Percentiles rank a stretch among this genome's conserved stretches.
phyloP scores from a whole-genome alignment of 1,140 invertebrate species.

The Nylanderia fulva region DNA sequence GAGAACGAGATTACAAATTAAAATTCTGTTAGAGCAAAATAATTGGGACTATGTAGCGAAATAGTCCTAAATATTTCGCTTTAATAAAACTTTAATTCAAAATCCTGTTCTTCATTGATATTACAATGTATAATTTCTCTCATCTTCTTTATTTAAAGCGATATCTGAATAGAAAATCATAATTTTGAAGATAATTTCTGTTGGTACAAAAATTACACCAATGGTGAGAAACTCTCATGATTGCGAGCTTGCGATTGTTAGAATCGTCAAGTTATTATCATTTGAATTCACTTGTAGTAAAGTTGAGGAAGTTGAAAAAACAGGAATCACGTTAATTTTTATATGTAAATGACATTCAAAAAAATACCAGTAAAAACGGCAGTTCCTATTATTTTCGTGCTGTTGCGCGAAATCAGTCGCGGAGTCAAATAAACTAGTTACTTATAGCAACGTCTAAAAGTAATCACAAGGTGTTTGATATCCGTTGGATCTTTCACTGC shows the following conservation, averaged over 20 bases:
- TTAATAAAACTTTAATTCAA: not conserved
- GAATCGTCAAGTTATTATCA: not conserved
- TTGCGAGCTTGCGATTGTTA: not conserved
- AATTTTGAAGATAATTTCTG: constrained; percentile 6
- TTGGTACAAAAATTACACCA: not conserved
- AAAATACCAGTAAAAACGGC: constrained; percentile 19
- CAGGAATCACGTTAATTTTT: not conserved
- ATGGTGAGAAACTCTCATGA: not conserved
- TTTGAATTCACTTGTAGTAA: not conserved
- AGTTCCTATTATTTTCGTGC: constrained; percentile 28
- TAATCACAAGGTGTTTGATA: not conserved
- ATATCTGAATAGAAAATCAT: not conserved
- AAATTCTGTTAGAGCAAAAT: not conserved
- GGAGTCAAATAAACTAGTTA: constrained; percentile 55
- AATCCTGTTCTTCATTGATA: not conserved
- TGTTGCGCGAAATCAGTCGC: constrained; percentile 40
- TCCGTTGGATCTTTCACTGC: not conserved
- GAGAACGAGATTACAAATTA: not conserved
- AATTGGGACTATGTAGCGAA: not conserved
- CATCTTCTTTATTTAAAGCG: not conserved
- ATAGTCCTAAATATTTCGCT: not conserved
- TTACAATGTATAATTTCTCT: not conserved
- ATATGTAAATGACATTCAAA: not conserved
- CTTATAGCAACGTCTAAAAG: constrained; percentile 22
- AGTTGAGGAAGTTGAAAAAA: constrained; percentile 7